Conservation (phyloP, 2,797 vertebrate genomes). For the Discoglossus pictus region DNA sequence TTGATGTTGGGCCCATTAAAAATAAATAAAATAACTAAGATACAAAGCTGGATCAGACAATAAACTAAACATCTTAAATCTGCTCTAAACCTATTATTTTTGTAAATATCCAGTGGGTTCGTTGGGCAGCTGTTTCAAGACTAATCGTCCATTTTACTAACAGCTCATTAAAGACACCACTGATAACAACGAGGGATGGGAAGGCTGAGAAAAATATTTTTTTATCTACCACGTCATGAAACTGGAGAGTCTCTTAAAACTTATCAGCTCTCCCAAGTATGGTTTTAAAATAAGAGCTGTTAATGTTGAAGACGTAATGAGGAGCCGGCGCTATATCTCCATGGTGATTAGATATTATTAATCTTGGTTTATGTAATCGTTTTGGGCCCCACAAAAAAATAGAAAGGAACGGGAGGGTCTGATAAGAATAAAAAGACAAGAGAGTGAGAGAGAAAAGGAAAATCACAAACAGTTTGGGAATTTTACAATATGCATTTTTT, state of each 20-base stretch:
- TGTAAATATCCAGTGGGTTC: too few species aligned
- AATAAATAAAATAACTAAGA: too few species aligned
- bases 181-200: constrained; percentile 20
- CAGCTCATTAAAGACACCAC: constrained; percentile 32
- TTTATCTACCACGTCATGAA: constrained; percentile 34
- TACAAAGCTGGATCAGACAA: too few species aligned
- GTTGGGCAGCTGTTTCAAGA: neutral
- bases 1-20: too few species aligned
- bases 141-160: constrained; percentile 4
- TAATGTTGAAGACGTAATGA: constrained; percentile 28
- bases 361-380: constrained; percentile 18
- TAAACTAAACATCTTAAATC: too few species aligned
- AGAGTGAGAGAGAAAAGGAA: neutral
- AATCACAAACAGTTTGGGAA: constrained; percentile 1
- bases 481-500: too few species aligned
- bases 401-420: neutral
- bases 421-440: neutral
- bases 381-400: constrained; percentile 5
- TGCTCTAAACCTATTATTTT: too few species aligned
- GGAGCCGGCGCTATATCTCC: constrained; percentile 10
- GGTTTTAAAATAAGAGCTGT: constrained; percentile 25
- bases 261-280: constrained; percentile 40
- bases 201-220: constrained; percentile 10
- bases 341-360: constrained; percentile 25
- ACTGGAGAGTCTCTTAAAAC: constrained; percentile 42